These are phyloP conservation scores for Epizoanthus scotinus DNA, from an alignment of 92 coral and sea anemone species.

Conservation along the genomic window DNA sequence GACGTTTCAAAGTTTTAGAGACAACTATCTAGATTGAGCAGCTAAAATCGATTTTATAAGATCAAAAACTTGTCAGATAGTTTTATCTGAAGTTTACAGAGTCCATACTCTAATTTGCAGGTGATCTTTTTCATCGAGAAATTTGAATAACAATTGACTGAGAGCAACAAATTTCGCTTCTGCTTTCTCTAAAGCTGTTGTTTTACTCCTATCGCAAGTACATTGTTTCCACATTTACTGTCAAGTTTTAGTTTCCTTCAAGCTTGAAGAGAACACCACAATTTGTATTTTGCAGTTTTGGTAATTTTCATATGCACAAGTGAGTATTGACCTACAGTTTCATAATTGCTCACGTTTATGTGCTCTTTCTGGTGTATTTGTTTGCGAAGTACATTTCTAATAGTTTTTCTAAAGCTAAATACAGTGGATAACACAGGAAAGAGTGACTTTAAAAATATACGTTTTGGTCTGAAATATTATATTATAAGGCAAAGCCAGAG, in stretches of 20 bases:
- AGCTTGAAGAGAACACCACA: not conserved
- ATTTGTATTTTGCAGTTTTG: conserved; percentile 10
- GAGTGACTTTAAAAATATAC: not conserved
- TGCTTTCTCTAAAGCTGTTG: conserved; percentile 32
- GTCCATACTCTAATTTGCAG: conserved; percentile 36
- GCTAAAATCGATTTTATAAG: conserved; percentile 5
- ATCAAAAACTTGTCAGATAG: conserved; percentile 29
- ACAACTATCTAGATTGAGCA: not conserved
- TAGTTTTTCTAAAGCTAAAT: not conserved
- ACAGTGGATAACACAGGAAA: not conserved
- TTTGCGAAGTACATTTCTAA: conserved; percentile 28
- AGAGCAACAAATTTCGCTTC: conserved; percentile 28
- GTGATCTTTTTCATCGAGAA: conserved; percentile 26
- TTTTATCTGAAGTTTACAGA: conserved; percentile 22
- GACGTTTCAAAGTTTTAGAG: not conserved
- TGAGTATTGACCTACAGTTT: conserved; percentile 12
- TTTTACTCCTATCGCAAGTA: not conserved
- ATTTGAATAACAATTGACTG: conserved; percentile 43
- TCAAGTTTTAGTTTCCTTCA: not conserved
- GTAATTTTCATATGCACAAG: conserved; percentile 13
- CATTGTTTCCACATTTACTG: not conserved
- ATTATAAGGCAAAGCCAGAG: not conserved
- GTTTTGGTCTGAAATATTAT: not conserved
- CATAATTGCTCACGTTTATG: not conserved
- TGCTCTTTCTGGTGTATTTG: not conserved